Percentiles rank a stretch among this genome's conserved stretches.
Evolutionary conservation across 1,140 invertebrate genomes (phyloP).

Genomic region (Harpegnathos saltator): DNA sequence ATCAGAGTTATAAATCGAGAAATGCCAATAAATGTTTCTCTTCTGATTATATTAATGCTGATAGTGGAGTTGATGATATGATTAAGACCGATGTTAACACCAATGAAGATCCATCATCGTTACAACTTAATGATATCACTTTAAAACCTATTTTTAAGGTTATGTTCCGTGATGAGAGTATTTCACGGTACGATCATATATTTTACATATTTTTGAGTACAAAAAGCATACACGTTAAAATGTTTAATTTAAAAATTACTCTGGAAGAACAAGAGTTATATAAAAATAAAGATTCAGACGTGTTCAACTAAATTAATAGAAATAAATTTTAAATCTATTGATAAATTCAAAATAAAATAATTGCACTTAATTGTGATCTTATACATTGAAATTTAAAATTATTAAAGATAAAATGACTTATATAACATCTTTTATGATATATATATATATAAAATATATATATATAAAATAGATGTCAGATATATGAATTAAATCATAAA

Average conservation of each 20-base stretch:
- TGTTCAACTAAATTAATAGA: constrained; percentile 33
- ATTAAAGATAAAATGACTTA: not conserved
- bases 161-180: constrained; percentile 77
- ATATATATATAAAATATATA: not conserved
- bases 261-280: not conserved
- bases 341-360: not conserved
- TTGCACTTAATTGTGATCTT: not conserved
- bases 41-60: not conserved
- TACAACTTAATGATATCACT: no score
- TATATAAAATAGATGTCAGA: constrained; percentile 6
- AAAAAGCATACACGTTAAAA: not conserved
- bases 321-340: not conserved
- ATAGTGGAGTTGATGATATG: not conserved
- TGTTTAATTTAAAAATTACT: not conserved
- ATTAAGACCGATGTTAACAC: not conserved
- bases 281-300: not conserved
- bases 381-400: not conserved
- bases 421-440: not conserved
- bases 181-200: constrained; percentile 72
- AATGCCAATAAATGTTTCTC: not conserved
- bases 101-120: not conserved
- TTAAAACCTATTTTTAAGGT: constrained; percentile 76
- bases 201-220: constrained; percentile 23
- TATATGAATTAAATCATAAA: not conserved
- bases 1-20: not conserved